Conservation (phyloP, 2,113 vertebrate genomes). For the Rhabdornis inornatus region DNA sequence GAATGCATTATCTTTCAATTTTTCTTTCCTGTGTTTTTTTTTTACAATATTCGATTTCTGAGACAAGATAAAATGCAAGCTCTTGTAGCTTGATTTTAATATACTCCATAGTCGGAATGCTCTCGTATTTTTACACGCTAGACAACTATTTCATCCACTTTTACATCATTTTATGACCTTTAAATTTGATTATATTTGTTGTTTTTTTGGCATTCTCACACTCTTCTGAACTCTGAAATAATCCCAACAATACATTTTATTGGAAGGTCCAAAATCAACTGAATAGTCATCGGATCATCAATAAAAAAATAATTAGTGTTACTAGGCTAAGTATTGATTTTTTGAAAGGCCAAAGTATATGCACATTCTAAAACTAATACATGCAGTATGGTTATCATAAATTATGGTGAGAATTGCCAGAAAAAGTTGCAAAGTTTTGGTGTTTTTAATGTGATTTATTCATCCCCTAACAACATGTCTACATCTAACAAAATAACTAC, state of each 20-base stretch:
- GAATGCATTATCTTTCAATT: not conserved
- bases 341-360: not conserved
- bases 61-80: not conserved
- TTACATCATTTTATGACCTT: not conserved
- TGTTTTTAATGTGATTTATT: not conserved
- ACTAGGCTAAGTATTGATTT: not conserved
- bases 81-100: not conserved
- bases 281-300: not conserved
- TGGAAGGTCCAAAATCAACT: not conserved
- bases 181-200: not conserved
- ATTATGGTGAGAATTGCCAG: not conserved
- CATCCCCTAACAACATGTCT: not conserved
- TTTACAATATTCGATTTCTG: not conserved
- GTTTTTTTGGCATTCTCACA: not conserved
- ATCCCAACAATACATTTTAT: not conserved
- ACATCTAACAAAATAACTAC: not conserved
- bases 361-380: not conserved
- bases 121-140: not conserved
- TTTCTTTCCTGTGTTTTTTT: not conserved
- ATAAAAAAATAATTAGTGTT: not conserved
- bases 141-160: not conserved
- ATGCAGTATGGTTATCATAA: not conserved
- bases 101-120: not conserved
- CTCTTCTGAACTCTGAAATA: not conserved
- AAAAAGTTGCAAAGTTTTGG: not conserved